phyloP scores from a whole-genome alignment of 2,797 vertebrate species.

The Sebastes matsubarae region DNA sequence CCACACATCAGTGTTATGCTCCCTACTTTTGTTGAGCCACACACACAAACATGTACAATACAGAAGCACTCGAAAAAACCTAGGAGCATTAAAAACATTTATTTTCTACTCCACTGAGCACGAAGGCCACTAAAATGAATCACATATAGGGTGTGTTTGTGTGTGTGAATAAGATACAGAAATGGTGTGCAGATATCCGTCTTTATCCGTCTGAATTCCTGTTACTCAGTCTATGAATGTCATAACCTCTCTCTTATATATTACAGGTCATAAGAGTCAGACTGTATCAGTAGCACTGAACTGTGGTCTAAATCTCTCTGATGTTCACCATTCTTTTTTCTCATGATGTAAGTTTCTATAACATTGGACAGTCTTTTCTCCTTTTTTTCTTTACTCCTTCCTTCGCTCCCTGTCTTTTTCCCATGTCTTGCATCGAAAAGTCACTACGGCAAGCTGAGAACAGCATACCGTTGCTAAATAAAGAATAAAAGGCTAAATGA shows the following conservation, averaged over 20 bases:
- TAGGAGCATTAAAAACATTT: slow-evolving; percentile 59
- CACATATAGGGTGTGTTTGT: slow-evolving; percentile 18
- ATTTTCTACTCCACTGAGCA: slow-evolving; percentile 60
- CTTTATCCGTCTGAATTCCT: slow-evolving; percentile 27
- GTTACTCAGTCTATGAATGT: slow-evolving; percentile 32
- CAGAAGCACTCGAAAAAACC: slow-evolving; percentile 35
- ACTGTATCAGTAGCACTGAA: background rate
- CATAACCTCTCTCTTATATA: slow-evolving; percentile 1
- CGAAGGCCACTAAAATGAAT: slow-evolving; percentile 54
- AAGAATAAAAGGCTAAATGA: background rate
- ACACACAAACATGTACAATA: slow-evolving; percentile 27
- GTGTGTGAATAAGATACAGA: slow-evolving; percentile 7
- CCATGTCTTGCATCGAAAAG: background rate
- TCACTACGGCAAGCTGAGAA: background rate
- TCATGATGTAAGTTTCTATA: background rate
- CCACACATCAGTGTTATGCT: slow-evolving; percentile 30
- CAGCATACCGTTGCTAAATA: background rate
- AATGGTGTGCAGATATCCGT: slow-evolving; percentile 34
- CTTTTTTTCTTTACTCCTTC: background rate
- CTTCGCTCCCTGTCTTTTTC: background rate
- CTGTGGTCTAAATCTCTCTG: background rate
- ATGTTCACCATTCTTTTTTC: background rate
- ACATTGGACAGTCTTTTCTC: background rate
- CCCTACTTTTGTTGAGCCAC: slow-evolving; percentile 13
- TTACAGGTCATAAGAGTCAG: too few relatives aligned